A percentile compares a stretch with the other conserved stretches of the same genome.
These are phyloP conservation scores for Corynorhinus townsendii DNA, from an alignment of 2,113 vertebrate species.

Conservation along the genomic window DNA sequence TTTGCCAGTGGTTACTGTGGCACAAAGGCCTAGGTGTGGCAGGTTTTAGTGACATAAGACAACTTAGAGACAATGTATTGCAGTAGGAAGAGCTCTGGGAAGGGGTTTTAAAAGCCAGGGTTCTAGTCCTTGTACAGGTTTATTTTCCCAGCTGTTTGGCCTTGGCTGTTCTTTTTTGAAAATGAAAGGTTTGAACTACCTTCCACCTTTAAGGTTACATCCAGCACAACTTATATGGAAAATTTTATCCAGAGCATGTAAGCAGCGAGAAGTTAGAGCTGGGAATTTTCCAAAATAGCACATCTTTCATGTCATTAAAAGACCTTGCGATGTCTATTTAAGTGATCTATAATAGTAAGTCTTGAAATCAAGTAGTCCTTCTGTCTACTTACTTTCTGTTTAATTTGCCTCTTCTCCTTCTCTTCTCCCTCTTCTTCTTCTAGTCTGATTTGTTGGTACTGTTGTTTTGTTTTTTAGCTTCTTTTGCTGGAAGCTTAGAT, in stretches of 20 bases:
- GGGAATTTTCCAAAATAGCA: neutral
- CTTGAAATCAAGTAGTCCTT: neutral
- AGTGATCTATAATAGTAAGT: neutral
- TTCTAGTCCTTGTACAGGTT: neutral
- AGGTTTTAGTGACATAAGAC: neutral
- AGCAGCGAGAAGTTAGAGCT: neutral
- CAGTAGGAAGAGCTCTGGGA: neutral
- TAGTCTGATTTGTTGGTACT: neutral
- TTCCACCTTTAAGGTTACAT: neutral
- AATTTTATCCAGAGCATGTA: neutral
- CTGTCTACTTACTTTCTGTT: neutral
- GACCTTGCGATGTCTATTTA: neutral
- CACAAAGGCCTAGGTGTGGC: neutral
- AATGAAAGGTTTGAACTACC: neutral
- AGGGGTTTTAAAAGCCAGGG: neutral
- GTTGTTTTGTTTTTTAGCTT: neutral
- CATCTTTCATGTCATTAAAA: neutral
- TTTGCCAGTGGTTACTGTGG: neutral
- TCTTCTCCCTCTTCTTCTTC: neutral
- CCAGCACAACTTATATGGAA: neutral
- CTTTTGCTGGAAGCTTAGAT: neutral
- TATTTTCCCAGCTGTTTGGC: neutral
- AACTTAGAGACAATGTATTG: neutral
- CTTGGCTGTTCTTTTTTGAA: neutral
- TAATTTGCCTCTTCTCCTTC: neutral